Conservation (phyloP, 2,888 invertebrate genomes). For the Agrotis segetum region DNA sequence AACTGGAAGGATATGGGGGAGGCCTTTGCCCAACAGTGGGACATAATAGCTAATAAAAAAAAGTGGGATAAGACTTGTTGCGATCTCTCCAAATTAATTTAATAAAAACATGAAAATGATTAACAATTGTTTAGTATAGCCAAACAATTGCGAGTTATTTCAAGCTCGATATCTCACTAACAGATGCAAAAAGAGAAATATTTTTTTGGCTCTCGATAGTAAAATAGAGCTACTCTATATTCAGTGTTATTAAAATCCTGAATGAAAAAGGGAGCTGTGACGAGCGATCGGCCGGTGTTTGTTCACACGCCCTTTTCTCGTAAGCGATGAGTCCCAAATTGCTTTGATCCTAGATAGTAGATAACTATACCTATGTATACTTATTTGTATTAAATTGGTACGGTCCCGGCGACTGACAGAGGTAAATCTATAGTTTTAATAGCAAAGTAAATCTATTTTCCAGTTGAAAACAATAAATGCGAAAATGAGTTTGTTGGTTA, state of each 20-base stretch:
- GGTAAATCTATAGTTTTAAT: not conserved
- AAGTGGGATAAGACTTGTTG: not conserved
- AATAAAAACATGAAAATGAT: not conserved
- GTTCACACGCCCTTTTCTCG: constrained; percentile 37
- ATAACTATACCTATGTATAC: not conserved
- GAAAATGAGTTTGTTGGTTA: too few species aligned
- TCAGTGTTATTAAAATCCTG: constrained; percentile 26
- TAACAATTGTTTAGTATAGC: too few species aligned
- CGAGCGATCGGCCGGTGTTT: constrained; percentile 10
- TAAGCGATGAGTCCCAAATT: constrained; percentile 31
- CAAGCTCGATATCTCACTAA: too few species aligned
- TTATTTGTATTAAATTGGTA: not conserved
- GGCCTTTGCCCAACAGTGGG: too few species aligned
- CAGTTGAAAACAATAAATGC: not conserved
- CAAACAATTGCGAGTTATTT: too few species aligned
- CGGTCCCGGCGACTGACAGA: not conserved
- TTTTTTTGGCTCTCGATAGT: not conserved
- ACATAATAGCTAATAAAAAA: too few species aligned
- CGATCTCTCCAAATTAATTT: not conserved
- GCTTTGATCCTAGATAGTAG: constrained; percentile 24
- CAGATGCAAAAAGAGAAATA: too few species aligned
- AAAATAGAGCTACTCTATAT: constrained; percentile 30
- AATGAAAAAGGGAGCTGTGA: constrained; percentile 21
- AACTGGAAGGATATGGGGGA: too few species aligned
- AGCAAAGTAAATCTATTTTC: not conserved